Conservation (phyloP, 2,888 invertebrate species). For the Drosophila meridiana region DNA sequence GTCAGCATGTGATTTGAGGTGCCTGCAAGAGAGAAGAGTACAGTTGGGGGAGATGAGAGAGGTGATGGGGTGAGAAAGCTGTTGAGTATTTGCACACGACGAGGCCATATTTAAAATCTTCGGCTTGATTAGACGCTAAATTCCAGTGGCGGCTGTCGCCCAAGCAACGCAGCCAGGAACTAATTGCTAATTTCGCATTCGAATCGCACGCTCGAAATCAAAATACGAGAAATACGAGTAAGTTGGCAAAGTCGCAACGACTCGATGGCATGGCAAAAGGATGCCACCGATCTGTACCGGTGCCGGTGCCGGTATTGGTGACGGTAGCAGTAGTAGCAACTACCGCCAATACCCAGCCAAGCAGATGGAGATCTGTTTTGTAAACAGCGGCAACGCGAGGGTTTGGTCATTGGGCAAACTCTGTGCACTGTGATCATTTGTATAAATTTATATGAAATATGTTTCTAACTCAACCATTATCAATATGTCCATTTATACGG, state of each 20-base stretch:
- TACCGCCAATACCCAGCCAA: constrained; percentile 1
- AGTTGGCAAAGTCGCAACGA: constrained; percentile 53
- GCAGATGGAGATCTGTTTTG: constrained; percentile 62
- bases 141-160: constrained; percentile 72
- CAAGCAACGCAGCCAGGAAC: constrained; percentile 45
- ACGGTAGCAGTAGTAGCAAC: constrained; percentile 9
- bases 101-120: constrained; percentile 71
- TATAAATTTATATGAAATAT: too few relatives aligned
- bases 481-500: too few relatives aligned
- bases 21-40: constrained; percentile 62
- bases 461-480: neutral
- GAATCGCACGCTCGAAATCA: constrained; percentile 71
- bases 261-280: constrained; percentile 39
- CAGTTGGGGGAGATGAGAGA: neutral
- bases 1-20: constrained; percentile 78
- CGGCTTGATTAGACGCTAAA: constrained; percentile 65
- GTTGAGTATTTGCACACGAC: constrained; percentile 44
- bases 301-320: neutral
- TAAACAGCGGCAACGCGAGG: constrained; percentile 30
- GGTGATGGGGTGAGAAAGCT: constrained; percentile 12
- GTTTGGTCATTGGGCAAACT: neutral
- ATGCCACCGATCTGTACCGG: constrained; percentile 34
- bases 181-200: constrained; percentile 79
- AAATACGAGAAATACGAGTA: constrained; percentile 54
- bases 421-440: constrained; percentile 4